Conservation (phyloP, 35 echinoderm and acorn worm species). For the Apostichopus californicus region DNA sequence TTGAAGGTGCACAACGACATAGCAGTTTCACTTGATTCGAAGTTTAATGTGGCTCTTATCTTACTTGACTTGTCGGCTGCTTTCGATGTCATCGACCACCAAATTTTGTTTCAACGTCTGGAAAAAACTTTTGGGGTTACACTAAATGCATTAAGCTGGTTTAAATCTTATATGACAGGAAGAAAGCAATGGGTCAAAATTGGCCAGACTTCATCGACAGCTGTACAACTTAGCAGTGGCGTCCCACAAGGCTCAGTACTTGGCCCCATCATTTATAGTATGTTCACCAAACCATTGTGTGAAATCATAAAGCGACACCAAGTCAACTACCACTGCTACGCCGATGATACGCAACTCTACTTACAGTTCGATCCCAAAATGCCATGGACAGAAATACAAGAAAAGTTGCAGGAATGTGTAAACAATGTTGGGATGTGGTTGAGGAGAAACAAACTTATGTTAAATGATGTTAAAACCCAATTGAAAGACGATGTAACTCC, state of each 20-base stretch:
- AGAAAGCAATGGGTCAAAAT: slow-evolving; percentile 43
- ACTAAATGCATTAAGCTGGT: slow-evolving; percentile 11
- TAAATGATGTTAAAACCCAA: no score
- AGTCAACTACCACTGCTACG: slow-evolving; percentile 65
- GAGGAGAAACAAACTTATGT: no score
- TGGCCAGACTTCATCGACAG: slow-evolving; percentile 44
- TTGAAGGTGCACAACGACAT: slow-evolving; percentile 28
- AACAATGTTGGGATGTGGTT: no score
- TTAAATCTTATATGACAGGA: slow-evolving; percentile 64
- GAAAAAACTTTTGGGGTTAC: slow-evolving; percentile 41
- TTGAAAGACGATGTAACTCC: no score
- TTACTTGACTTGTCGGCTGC: slow-evolving; percentile 68
- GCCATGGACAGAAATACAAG: no score
- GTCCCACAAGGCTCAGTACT: slow-evolving; percentile 78
- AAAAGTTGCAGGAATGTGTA: no score
- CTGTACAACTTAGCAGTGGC: neutral
- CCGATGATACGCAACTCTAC: slow-evolving; percentile 78
- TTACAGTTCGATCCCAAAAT: slow-evolving; percentile 58
- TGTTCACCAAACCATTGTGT: slow-evolving; percentile 64
- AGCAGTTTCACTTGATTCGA: slow-evolving; percentile 43
- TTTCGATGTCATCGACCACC: slow-evolving; percentile 69
- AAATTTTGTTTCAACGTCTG: slow-evolving; percentile 56
- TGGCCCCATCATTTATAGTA: slow-evolving; percentile 57
- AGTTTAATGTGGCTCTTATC: slow-evolving; percentile 20
- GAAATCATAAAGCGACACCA: slow-evolving; percentile 57